A percentile compares a stretch with the other conserved stretches of the same genome.
Evolutionary conservation across 2,888 invertebrate genomes (phyloP).

Genomic region (Ochropleura plecta): DNA sequence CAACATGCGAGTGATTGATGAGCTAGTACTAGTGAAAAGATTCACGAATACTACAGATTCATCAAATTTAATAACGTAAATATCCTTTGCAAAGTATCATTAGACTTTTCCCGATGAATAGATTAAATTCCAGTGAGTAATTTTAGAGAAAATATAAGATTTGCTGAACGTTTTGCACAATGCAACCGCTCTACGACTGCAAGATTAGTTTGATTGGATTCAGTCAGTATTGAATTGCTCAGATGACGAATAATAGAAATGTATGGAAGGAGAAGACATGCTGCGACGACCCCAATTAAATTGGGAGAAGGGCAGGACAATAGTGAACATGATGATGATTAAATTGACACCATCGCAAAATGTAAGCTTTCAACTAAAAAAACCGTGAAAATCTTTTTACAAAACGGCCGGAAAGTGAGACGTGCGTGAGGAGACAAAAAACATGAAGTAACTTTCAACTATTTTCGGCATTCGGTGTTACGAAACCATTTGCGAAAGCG

Average conservation of each 20-base stretch:
- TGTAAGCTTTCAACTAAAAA: conserved; percentile 29
- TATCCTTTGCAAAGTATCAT: conserved; percentile 19
- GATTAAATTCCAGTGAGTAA: conserved; percentile 15
- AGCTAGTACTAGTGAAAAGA: conserved; percentile 14
- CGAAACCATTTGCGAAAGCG: conserved; percentile 87
- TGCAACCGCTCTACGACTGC: neutral
- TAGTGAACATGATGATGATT: too few species aligned
- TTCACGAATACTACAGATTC: conserved; percentile 27
- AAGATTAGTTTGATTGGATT: neutral
- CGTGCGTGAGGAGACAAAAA: conserved; percentile 78
- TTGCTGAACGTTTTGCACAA: neutral
- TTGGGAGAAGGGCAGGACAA: too few species aligned
- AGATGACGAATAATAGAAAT: too few species aligned
- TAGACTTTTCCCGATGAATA: conserved; percentile 8
- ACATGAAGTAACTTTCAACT: conserved; percentile 84
- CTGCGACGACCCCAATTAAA: too few species aligned
- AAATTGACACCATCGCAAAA: conserved; percentile 1
- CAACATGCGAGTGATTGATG: conserved; percentile 41
- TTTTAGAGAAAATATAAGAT: conserved; percentile 10
- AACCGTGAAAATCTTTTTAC: conserved; percentile 13
- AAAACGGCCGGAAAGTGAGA: conserved; percentile 66
- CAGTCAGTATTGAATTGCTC: too few species aligned
- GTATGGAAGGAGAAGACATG: too few species aligned
- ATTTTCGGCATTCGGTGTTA: conserved; percentile 83
- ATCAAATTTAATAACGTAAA: conserved; percentile 18